phyloP scores from a whole-genome alignment of 2,797 vertebrate genomes.

The Tragopan temminckii region DNA sequence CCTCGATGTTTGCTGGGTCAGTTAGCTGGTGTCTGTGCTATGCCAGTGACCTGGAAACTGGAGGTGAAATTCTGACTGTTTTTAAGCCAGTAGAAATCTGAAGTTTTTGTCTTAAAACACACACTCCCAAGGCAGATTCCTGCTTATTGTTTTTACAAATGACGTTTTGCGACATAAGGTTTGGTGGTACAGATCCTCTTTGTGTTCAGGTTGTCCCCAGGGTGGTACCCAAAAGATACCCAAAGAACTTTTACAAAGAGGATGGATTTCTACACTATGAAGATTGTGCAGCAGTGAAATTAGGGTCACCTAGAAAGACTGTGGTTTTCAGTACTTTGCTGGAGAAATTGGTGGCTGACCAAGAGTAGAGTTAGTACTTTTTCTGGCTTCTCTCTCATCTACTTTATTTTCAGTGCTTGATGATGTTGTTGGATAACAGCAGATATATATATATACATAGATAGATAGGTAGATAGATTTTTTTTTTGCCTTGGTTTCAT shows the following conservation, averaged over 20 bases:
- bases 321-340: neutral
- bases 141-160: neutral
- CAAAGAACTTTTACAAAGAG: neutral
- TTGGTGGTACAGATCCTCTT: neutral
- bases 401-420: neutral
- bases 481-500: neutral
- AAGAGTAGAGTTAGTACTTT: neutral
- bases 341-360: neutral
- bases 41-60: neutral
- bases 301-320: neutral
- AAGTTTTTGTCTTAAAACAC: neutral
- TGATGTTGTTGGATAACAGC: neutral
- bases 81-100: neutral
- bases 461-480: neutral
- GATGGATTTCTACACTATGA: fast-evolving
- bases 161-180: neutral
- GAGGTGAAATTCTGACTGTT: neutral
- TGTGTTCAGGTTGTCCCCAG: neutral
- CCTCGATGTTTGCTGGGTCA: neutral
- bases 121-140: neutral
- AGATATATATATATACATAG: neutral
- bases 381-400: neutral
- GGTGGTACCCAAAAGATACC: neutral
- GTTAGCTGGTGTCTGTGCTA: neutral
- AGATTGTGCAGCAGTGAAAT: neutral